These are phyloP conservation scores for Phrynocephalus versicolor DNA, from an alignment of 2,113 vertebrate species.

Conservation along the genomic window DNA sequence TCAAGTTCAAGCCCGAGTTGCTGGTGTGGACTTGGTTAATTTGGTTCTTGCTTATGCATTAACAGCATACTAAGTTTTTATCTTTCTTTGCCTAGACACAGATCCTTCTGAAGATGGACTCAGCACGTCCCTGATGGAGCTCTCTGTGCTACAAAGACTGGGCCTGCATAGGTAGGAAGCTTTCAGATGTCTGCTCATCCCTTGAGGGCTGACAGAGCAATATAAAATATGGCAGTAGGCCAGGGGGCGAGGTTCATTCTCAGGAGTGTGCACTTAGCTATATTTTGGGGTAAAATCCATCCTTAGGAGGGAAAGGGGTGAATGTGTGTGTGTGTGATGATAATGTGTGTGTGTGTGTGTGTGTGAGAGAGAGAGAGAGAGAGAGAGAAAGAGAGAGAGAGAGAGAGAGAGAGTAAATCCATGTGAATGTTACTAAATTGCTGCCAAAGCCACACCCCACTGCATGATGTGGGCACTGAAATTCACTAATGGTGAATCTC, in stretches of 20 bases:
- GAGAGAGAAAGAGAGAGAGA: no score
- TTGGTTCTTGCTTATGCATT: neutral
- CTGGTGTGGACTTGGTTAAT: no score
- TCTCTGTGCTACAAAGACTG: conserved; percentile 77
- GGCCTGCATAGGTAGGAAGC: conserved; percentile 77
- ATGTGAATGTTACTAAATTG: neutral
- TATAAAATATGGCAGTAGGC: neutral
- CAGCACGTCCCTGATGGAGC: conserved; percentile 62
- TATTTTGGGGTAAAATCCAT: no score
- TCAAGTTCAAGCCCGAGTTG: no score
- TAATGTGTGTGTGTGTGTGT: no score
- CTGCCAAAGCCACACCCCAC: neutral
- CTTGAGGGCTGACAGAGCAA: neutral
- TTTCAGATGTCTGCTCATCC: neutral
- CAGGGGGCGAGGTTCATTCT: neutral
- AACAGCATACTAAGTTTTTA: neutral
- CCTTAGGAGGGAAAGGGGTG: no score
- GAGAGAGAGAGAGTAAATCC: no score
- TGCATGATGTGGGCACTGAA: neutral
- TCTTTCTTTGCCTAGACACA: conserved; percentile 32
- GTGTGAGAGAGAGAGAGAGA: no score
- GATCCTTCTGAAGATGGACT: conserved; percentile 55
- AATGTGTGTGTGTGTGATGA: no score
- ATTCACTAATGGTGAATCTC: no score
- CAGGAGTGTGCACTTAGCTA: no score